Percentiles rank a stretch among this genome's conserved stretches.
Evolutionary conservation across 2,888 invertebrate genomes (phyloP).

Genomic region (Venusia cambrica): DNA sequence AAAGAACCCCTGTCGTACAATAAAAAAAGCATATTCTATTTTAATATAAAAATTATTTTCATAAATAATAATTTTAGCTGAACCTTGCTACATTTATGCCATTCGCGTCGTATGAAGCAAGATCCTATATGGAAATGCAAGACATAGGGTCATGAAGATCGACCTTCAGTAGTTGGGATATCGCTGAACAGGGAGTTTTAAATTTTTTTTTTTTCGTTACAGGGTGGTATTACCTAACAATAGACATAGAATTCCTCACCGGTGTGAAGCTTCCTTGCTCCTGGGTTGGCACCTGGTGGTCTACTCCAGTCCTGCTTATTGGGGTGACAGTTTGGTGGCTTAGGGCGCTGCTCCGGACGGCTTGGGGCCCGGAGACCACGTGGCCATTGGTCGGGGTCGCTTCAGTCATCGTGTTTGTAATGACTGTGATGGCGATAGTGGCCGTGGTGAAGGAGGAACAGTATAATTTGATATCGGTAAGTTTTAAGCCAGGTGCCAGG

Average conservation of each 20-base stretch:
- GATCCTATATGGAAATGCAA: too few relatives aligned
- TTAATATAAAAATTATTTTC: too few relatives aligned
- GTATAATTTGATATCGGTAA: conserved; percentile 65
- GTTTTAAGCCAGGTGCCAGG: too few relatives aligned
- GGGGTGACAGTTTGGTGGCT: conserved; percentile 72
- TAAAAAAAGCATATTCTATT: too few relatives aligned
- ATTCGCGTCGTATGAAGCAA: too few relatives aligned
- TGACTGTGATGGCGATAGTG: conserved; percentile 60
- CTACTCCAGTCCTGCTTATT: conserved; percentile 53
- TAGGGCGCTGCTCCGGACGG: conserved; percentile 45
- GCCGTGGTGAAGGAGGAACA: conserved; percentile 73
- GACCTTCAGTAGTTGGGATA: too few relatives aligned
- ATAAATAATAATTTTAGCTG: too few relatives aligned
- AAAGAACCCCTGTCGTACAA: too few relatives aligned
- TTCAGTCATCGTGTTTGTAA: conserved; percentile 52
- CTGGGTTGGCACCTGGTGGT: conserved; percentile 65
- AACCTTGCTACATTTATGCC: too few relatives aligned
- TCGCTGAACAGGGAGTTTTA: too few relatives aligned
- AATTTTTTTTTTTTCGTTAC: conserved; percentile 40
- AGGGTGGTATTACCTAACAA: conserved; percentile 65
- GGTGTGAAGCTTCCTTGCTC: conserved; percentile 57
- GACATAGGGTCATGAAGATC: too few relatives aligned
- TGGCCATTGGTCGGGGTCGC: conserved; percentile 65
- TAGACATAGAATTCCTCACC: conserved; percentile 69
- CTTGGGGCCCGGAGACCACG: conserved; percentile 46